Evolutionary conservation across 2,113 vertebrate genomes (phyloP).

Genomic region (Antennarius striatus): DNA sequence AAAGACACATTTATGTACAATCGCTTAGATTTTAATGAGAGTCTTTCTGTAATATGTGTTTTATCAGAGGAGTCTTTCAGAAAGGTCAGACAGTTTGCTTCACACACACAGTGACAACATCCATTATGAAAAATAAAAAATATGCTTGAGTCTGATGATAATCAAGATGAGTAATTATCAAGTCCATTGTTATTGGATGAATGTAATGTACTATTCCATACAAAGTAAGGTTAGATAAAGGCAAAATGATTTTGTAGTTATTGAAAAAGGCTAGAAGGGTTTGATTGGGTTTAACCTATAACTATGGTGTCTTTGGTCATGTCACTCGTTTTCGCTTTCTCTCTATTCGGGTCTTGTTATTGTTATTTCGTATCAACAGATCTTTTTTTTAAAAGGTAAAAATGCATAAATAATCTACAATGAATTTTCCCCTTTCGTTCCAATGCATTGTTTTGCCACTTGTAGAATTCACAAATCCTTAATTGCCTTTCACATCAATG

Average conservation of each 20-base stretch:
- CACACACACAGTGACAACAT: neutral
- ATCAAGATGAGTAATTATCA: constrained; percentile 22
- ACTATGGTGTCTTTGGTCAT: no score
- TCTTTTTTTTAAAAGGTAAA: neutral
- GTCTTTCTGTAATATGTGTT: constrained; percentile 23
- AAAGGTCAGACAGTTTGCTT: constrained; percentile 41
- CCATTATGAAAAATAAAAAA: neutral
- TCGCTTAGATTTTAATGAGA: constrained; percentile 2
- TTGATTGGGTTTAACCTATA: no score
- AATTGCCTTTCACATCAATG: no score
- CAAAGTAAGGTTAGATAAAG: no score
- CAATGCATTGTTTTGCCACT: neutral
- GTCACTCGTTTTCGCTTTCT: neutral
- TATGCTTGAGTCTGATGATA: neutral
- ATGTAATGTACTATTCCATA: no score
- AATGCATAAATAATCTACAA: neutral
- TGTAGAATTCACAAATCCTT: neutral
- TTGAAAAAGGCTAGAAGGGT: no score
- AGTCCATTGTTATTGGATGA: no score
- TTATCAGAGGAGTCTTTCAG: constrained; percentile 14
- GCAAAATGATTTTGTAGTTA: no score
- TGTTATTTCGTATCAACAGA: neutral
- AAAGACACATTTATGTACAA: neutral
- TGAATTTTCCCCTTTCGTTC: constrained; percentile 16
- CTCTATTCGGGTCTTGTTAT: neutral